Conservation (phyloP, 2,797 vertebrate species). For the Urophycis tenuis region DNA sequence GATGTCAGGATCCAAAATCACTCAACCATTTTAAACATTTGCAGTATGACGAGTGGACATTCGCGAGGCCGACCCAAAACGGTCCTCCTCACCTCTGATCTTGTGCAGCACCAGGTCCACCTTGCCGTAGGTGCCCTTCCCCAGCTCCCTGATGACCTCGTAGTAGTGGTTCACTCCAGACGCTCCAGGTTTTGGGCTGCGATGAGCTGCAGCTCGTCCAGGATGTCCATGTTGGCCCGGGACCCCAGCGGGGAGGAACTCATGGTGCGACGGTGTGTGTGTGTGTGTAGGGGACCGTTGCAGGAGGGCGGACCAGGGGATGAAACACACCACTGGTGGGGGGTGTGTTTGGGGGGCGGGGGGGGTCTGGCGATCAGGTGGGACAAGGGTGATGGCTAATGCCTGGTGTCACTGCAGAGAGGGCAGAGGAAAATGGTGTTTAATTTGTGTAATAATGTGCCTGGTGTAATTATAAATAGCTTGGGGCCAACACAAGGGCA, state of each 20-base stretch:
- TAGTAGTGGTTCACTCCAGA: constrained; percentile 78
- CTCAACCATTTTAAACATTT: too few species aligned
- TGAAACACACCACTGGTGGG: background rate
- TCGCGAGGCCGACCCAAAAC: too few species aligned
- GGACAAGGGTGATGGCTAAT: constrained; percentile 36
- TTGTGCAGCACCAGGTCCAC: constrained; percentile 82
- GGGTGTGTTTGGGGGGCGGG: background rate
- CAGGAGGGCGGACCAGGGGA: constrained; percentile 19
- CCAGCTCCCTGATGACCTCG: constrained; percentile 77
- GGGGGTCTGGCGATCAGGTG: constrained; percentile 12
- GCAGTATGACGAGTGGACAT: too few species aligned
- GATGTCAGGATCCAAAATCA: too few species aligned
- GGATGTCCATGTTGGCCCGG: constrained; percentile 68
- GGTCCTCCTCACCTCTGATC: constrained; percentile 45
- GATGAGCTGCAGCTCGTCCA: constrained; percentile 79
- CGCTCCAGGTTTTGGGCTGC: constrained; percentile 78
- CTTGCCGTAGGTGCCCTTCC: constrained; percentile 81
- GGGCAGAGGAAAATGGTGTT: constrained; percentile 10
- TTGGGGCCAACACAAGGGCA: too few species aligned
- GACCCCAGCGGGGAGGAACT: constrained; percentile 71
- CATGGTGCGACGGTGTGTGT: constrained; percentile 53
- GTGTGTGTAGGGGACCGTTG: constrained; percentile 1
- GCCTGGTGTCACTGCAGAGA: constrained; percentile 42
- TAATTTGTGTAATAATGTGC: too few species aligned
- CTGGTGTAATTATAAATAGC: too few species aligned